Evolutionary conservation across 35 echinoderm and acorn worm genomes (phyloP).

Genomic region (Patiria miniata): DNA sequence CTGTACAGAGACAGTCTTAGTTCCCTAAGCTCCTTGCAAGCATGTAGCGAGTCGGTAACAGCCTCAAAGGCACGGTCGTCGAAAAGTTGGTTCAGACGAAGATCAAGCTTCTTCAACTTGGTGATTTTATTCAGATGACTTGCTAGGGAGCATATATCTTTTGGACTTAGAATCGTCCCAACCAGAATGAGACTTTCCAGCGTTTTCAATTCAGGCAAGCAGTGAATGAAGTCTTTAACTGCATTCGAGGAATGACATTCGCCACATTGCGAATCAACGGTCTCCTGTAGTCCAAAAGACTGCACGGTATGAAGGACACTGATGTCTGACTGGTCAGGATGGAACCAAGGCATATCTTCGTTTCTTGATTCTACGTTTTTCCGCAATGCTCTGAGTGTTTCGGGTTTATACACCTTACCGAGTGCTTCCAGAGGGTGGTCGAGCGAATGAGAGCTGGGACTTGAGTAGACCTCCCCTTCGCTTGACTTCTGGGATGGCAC

Average conservation of each 20-base stretch:
- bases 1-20: background rate
- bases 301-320: background rate
- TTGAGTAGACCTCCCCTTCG: too few relatives aligned
- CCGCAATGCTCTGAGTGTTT: too few relatives aligned
- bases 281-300: background rate
- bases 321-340: background rate
- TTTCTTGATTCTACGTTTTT: too few relatives aligned
- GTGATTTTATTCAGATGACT: background rate
- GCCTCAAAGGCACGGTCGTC: background rate
- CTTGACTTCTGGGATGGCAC: too few relatives aligned
- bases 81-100: background rate
- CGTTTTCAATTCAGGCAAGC: background rate
- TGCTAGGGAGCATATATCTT: background rate
- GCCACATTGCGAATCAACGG: background rate
- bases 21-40: background rate
- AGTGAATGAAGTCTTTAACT: background rate
- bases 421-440: too few relatives aligned
- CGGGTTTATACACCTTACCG: too few relatives aligned
- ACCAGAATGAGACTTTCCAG: background rate
- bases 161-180: background rate
- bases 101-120: background rate
- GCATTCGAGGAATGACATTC: background rate
- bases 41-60: background rate
- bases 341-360: too few relatives aligned
- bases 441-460: too few relatives aligned